Evolutionary conservation across 2,113 vertebrate species (phyloP), one percentile per base, ranked within the genome.

Genomic region (Calonectris borealis): DNA sequence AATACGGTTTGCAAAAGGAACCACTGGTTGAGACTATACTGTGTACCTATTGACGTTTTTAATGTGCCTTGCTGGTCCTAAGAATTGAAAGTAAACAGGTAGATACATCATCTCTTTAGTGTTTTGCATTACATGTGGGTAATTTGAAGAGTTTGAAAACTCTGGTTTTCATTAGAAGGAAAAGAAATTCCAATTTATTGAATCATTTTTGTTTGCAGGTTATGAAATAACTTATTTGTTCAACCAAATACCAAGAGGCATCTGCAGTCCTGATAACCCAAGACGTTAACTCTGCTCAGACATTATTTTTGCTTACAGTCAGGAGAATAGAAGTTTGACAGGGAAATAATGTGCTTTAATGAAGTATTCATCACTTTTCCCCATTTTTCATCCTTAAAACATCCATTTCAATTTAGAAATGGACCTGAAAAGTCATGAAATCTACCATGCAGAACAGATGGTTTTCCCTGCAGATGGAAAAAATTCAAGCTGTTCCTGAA

Each of bases 401-500:
- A 92, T 91, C 92, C 79, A 96, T 96, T 97, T 92, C 91, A 94
- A 73, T 96, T 92, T 89, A 86, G 93, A 94, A 96, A 94, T 86
- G 80, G 94, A 95, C 96, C 92, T 94, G 93, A 93, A 92, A 96
- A 97, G 89, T 94, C 94, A 94, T 94, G 88, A 93, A 94, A 82
- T 96, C 93, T 84, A 54, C 96, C 96, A 95, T 92, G 96, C 88
- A 90, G 72, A 97, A 94, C 96, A 97, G 95, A 98, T 97, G 95
- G 95, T 91, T 96, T 94, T 80, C 84, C 88, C 38, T 93, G 94
- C 88, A 91, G 96, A 90, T 82, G 78, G 71, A 86, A 92, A 90
- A 90, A 90, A 81, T 29, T 79, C 68, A 76, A 97, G 93, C 96
- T 91, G 83, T 70, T 97, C 62, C 80, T 94, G 82, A 95, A 86